Evolutionary conservation across 2,797 vertebrate genomes (phyloP).

Genomic region (Australoheros facetus): DNA sequence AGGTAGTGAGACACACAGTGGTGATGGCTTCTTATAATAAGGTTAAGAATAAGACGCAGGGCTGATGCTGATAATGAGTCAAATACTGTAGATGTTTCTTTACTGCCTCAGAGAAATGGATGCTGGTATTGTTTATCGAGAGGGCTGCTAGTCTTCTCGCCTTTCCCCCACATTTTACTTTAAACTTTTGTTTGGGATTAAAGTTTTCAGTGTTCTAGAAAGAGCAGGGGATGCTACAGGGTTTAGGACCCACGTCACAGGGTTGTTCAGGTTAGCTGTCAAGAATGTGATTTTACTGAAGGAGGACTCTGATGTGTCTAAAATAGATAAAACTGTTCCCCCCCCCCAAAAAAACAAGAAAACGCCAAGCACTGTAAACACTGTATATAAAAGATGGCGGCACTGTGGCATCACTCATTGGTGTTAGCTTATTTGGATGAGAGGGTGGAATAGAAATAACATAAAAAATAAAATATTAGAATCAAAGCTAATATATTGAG

Average conservation of each 20-base stretch:
- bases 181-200: background rate
- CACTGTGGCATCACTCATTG: too few relatives aligned
- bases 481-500: too few relatives aligned
- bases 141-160: background rate
- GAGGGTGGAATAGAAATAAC: too few relatives aligned
- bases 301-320: background rate
- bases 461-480: too few relatives aligned
- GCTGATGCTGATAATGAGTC: constrained; percentile 26
- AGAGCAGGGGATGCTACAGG: too few relatives aligned
- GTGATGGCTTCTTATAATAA: background rate
- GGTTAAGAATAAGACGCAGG: constrained; percentile 6
- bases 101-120: constrained; percentile 5
- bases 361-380: too few relatives aligned
- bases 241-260: too few relatives aligned
- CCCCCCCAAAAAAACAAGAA: too few relatives aligned
- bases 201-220: background rate
- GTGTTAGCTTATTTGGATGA: too few relatives aligned
- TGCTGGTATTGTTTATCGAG: constrained; percentile 10
- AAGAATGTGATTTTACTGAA: background rate
- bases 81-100: constrained; percentile 4
- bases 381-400: too few relatives aligned
- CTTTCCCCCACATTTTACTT: background rate
- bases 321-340: too few relatives aligned
- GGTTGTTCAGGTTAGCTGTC: background rate
- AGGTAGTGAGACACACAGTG: constrained; percentile 11